Conservation (phyloP, 1,140 invertebrate species). For the Metopolophium dirhodum region DNA sequence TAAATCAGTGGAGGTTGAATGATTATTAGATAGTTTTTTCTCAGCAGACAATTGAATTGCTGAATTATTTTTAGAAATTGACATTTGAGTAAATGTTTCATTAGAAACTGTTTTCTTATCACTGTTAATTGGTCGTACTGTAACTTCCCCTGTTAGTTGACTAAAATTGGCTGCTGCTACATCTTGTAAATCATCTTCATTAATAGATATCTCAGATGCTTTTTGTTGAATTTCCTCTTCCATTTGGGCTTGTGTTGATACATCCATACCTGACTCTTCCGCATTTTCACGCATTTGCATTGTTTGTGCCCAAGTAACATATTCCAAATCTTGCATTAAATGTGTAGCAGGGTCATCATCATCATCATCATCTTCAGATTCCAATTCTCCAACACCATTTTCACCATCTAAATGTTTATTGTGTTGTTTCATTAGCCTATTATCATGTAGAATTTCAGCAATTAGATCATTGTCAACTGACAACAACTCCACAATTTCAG, state of each 20-base stretch:
- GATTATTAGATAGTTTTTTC: not conserved
- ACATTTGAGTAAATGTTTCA: not conserved
- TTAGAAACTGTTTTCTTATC: slow-evolving; percentile 1
- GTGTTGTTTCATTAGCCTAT: slow-evolving; percentile 41
- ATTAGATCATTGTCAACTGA: slow-evolving; percentile 36
- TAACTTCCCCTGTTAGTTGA: slow-evolving; percentile 21
- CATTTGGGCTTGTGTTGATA: slow-evolving; percentile 24
- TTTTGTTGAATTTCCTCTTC: slow-evolving; percentile 41
- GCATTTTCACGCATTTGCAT: slow-evolving; percentile 47
- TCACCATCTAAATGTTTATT: not conserved
- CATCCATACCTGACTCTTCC: slow-evolving; percentile 29
- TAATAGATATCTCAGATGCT: slow-evolving; percentile 26
- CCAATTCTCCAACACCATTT: not conserved
- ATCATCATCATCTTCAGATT: slow-evolving; percentile 54
- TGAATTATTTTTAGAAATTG: not conserved
- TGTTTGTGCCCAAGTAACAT: slow-evolving; percentile 51
- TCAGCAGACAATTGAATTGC: not conserved
- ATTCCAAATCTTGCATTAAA: slow-evolving; percentile 35
- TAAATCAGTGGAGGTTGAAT: not conserved
- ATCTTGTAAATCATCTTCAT: slow-evolving; percentile 12
- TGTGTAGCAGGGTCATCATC: not conserved
- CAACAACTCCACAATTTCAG: slow-evolving; percentile 25
- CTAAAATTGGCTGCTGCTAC: slow-evolving; percentile 33
- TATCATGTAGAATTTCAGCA: slow-evolving; percentile 30
- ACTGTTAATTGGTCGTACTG: not conserved